A percentile compares a stretch with the other conserved stretches of the same genome.
phyloP scores from a whole-genome alignment of 2,113 vertebrate genomes.

The Verasper variegatus region DNA sequence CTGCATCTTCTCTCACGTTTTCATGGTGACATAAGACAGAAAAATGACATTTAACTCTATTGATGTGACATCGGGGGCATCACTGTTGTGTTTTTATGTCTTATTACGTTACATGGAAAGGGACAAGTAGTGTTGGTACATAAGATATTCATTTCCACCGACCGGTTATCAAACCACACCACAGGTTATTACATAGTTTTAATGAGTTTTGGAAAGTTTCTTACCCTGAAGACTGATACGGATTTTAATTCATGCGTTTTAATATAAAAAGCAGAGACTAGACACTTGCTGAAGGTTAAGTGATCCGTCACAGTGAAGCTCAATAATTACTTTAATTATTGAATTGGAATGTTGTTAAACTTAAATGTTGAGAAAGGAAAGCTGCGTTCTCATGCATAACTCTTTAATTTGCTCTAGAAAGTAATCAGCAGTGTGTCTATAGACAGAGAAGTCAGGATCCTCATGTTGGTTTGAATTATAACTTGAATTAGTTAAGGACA shows the following conservation, averaged over 20 bases:
- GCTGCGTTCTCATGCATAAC: neutral
- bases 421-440: no score
- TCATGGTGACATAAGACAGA: no score
- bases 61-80: neutral
- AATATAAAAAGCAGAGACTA: slow-evolving; percentile 8
- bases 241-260: slow-evolving; percentile 1
- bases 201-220: neutral
- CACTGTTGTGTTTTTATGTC: neutral
- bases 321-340: no score
- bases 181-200: neutral
- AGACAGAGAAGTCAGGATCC: no score
- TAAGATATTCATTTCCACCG: no score
- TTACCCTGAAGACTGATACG: neutral
- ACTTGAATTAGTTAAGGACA: no score
- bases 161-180: neutral
- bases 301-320: slow-evolving; percentile 4
- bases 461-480: no score
- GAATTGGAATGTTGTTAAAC: no score
- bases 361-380: no score
- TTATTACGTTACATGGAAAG: neutral
- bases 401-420: no score
- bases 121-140: neutral
- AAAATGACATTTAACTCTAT: neutral
- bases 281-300: neutral
- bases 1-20: neutral